These are phyloP conservation scores for Torymus aiolomorphi DNA, from an alignment of 2,888 invertebrate genomes.

Conservation along the genomic window DNA sequence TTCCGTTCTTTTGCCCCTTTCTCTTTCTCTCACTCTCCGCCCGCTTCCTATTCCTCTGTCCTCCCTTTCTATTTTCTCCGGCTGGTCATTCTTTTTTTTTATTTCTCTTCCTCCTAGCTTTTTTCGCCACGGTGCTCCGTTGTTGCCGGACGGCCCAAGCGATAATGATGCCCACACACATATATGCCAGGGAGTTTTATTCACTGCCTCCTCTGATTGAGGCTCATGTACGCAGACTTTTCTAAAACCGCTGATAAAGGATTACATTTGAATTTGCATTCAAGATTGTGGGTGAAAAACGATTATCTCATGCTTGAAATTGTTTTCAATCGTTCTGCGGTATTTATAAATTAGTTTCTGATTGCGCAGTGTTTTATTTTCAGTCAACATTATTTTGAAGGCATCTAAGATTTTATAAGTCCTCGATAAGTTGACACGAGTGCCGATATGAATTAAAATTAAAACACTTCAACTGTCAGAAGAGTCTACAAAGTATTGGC, in stretches of 20 bases:
- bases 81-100: constrained; percentile 22
- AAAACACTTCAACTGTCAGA: too few relatives aligned
- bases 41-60: constrained; percentile 49
- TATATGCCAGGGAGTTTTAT: constrained; percentile 9
- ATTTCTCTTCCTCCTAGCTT: background rate
- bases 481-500: too few relatives aligned
- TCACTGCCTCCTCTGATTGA: background rate
- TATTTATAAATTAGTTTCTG: too few relatives aligned
- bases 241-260: constrained; percentile 32
- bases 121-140: constrained; percentile 21
- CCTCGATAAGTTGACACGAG: too few relatives aligned
- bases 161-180: constrained; percentile 56
- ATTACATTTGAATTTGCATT: background rate
- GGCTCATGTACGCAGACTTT: background rate
- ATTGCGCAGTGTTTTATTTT: too few relatives aligned
- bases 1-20: constrained; percentile 52
- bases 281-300: too few relatives aligned
- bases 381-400: too few relatives aligned
- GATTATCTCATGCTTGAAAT: too few relatives aligned
- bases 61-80: constrained; percentile 25
- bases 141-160: constrained; percentile 16
- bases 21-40: constrained; percentile 4
- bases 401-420: too few relatives aligned
- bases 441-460: too few relatives aligned
- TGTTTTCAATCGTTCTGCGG: too few relatives aligned